phyloP scores from a whole-genome alignment of 1,140 invertebrate species.

The Metaphire vulgaris region DNA sequence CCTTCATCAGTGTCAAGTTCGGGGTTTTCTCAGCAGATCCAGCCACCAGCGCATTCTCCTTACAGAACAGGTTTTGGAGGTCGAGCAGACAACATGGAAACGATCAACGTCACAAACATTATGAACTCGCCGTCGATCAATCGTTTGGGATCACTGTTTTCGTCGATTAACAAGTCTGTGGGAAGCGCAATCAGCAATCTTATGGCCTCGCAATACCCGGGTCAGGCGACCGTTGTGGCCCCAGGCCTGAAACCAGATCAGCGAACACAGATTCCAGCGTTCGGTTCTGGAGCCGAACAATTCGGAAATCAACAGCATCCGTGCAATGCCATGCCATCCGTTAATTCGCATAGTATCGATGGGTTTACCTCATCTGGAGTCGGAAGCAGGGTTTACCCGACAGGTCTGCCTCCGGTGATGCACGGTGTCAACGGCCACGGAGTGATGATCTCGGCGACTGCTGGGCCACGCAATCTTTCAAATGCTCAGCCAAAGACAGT shows the following conservation, averaged over 20 bases:
- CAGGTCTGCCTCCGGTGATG: background rate
- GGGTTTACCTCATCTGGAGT: background rate
- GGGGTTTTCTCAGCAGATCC: conserved; percentile 39
- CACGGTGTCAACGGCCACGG: too few relatives aligned
- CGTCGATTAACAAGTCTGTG: conserved; percentile 28
- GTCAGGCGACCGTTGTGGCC: background rate
- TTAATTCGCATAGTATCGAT: background rate
- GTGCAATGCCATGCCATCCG: background rate
- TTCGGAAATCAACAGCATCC: background rate
- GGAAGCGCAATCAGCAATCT: conserved; percentile 26
- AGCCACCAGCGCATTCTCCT: conserved; percentile 41
- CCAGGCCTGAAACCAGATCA: background rate
- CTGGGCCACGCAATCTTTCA: background rate
- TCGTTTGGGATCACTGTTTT: conserved; percentile 24
- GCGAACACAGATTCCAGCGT: background rate
- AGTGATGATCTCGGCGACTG: too few relatives aligned
- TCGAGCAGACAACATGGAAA: conserved; percentile 6
- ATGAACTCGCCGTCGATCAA: conserved; percentile 13
- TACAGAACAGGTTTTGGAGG: background rate
- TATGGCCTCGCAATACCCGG: conserved; percentile 16
- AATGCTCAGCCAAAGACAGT: background rate
- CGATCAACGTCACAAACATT: conserved; percentile 24
- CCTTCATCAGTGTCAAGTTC: background rate
- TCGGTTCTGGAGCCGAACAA: background rate
- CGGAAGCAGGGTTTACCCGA: background rate